phyloP scores from a whole-genome alignment of 2,888 invertebrate species.

The Latheticus oryzae region DNA sequence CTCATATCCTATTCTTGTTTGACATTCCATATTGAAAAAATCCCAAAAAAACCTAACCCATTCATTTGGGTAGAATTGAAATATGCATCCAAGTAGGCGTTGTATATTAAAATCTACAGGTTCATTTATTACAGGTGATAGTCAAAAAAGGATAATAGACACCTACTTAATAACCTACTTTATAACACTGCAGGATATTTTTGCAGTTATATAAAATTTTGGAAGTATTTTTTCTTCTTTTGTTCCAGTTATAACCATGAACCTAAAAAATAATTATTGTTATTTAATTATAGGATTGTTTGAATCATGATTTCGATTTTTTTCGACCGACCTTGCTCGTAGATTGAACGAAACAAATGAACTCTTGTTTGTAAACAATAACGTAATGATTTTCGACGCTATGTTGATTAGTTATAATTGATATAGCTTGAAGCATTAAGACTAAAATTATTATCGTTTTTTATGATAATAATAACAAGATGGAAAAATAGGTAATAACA shows the following conservation, averaged over 20 bases:
- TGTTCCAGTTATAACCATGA: too few relatives aligned
- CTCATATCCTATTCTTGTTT: too few relatives aligned
- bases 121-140: conserved; percentile 6
- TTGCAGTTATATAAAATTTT: too few relatives aligned
- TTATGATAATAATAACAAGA: conserved; percentile 2
- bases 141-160: conserved; percentile 1
- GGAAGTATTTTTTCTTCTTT: too few relatives aligned
- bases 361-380: conserved; percentile 2
- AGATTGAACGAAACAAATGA: conserved; percentile 5
- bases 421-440: not conserved
- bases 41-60: too few relatives aligned
- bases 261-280: too few relatives aligned
- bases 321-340: conserved; percentile 11
- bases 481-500: conserved; percentile 21
- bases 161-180: conserved; percentile 1
- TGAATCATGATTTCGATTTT: not conserved
- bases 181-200: not conserved
- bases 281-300: too few relatives aligned
- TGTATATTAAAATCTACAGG: conserved; percentile 7
- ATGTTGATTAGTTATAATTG: not conserved
- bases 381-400: too few relatives aligned
- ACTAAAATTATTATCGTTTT: too few relatives aligned
- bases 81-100: conserved; percentile 12
- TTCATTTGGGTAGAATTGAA: too few relatives aligned
- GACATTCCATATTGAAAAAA: too few relatives aligned